These are phyloP conservation scores for Colius striatus DNA, from an alignment of 2,113 vertebrate species.

Conservation along the genomic window DNA sequence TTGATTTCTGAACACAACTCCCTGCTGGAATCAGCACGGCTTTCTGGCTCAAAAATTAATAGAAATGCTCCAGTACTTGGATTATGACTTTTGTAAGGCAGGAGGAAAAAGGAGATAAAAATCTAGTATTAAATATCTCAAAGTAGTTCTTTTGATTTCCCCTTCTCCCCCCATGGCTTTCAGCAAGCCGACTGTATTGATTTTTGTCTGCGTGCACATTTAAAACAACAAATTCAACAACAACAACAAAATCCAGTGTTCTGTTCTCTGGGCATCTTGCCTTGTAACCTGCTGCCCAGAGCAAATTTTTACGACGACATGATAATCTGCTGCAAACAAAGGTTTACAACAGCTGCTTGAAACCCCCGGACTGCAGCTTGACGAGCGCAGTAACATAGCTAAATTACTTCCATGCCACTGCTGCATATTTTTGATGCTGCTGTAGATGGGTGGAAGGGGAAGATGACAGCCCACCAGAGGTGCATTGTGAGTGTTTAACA, in stretches of 20 bases:
- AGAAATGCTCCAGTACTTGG: conserved; percentile 46
- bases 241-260: neutral
- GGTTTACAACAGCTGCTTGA: conserved; percentile 48
- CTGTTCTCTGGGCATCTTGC: conserved; percentile 11
- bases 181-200: neutral
- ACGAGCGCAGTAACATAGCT: neutral
- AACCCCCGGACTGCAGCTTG: neutral
- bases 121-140: conserved; percentile 11
- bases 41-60: conserved; percentile 26
- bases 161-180: neutral
- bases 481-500: neutral
- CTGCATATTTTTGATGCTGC: conserved; percentile 20
- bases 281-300: conserved; percentile 34
- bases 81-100: conserved; percentile 33
- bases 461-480: conserved; percentile 12
- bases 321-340: conserved; percentile 47
- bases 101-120: conserved; percentile 2
- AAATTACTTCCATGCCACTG: conserved; percentile 42
- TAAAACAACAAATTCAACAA: conserved; percentile 12
- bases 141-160: neutral
- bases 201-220: neutral
- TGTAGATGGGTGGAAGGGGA: neutral
- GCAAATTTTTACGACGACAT: conserved; percentile 12
- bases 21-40: conserved; percentile 26
- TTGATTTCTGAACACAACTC: conserved; percentile 57